Percentiles rank a stretch among this genome's conserved stretches.
These are phyloP conservation scores for Megaceryle alcyon DNA, from an alignment of 2,797 vertebrate species.

Conservation along the genomic window DNA sequence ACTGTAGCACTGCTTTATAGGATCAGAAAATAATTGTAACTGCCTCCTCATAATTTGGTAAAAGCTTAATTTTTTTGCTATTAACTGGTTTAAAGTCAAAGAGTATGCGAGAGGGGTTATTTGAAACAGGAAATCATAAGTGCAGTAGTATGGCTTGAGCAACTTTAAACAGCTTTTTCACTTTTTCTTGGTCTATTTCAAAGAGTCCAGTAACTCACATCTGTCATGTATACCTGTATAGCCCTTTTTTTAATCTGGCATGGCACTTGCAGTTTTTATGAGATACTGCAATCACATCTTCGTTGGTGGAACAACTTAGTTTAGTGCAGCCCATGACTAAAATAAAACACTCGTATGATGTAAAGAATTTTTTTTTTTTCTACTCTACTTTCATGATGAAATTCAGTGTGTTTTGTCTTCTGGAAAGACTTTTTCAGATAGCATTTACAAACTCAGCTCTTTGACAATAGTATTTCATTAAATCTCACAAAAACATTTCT, in stretches of 20 bases:
- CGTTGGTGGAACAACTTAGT: not conserved
- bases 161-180: not conserved
- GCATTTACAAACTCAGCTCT: not conserved
- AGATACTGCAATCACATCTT: not conserved
- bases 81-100: not conserved
- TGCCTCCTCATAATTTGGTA: not conserved
- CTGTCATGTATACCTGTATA: not conserved
- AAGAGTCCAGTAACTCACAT: not conserved
- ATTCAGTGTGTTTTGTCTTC: not conserved
- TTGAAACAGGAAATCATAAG: not conserved
- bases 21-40: not conserved
- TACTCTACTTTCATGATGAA: not conserved
- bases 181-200: not conserved
- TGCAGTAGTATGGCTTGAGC: not conserved
- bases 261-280: not conserved
- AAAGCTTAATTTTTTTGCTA: not conserved
- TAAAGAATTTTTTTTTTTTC: not conserved
- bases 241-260: not conserved
- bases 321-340: not conserved
- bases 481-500: not conserved
- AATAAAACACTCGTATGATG: not conserved
- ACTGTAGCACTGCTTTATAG: not conserved
- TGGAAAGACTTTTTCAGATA: not conserved
- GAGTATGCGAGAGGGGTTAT: rapidly evolving
- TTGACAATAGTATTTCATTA: not conserved